phyloP scores from a whole-genome alignment of 2,113 vertebrate species.

The Thymallus thymallus region DNA sequence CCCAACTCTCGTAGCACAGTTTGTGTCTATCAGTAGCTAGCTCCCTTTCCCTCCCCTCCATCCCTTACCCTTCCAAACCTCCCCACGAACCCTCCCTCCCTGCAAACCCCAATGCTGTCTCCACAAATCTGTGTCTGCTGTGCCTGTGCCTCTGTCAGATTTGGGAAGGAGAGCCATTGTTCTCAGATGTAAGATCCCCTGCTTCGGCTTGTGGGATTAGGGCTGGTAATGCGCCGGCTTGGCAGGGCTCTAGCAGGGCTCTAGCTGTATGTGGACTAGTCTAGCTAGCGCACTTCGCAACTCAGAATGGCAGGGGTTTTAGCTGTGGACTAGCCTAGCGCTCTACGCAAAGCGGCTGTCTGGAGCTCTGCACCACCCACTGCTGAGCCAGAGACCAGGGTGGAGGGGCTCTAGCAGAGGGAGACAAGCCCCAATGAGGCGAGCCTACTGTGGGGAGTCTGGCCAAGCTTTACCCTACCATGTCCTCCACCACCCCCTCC shows the following conservation, averaged over 20 bases:
- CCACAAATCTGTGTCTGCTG: constrained; percentile 24
- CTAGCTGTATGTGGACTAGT: constrained; percentile 9
- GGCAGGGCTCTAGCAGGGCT: constrained; percentile 23
- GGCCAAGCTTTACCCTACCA: neutral
- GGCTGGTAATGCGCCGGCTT: constrained; percentile 51
- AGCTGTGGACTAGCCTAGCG: constrained; percentile 5
- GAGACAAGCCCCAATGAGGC: neutral
- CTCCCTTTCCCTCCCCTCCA: constrained; percentile 23
- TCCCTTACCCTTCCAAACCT: constrained; percentile 5
- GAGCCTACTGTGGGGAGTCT: neutral
- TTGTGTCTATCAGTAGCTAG: neutral
- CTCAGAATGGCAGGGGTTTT: neutral
- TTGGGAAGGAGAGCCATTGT: constrained; percentile 51
- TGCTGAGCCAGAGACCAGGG: neutral
- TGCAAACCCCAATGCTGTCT: constrained; percentile 4
- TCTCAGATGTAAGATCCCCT: constrained; percentile 50
- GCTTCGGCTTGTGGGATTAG: constrained; percentile 57
- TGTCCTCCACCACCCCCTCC: neutral
- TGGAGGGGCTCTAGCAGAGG: neutral
- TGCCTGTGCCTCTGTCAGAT: constrained; percentile 32
- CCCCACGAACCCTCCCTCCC: constrained; percentile 11
- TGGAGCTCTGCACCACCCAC: constrained; percentile 6
- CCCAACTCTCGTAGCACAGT: constrained; percentile 21
- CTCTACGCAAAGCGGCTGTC: neutral
- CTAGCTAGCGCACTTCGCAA: neutral